phyloP scores from a whole-genome alignment of 2,113 vertebrate species.

The Motacilla alba region DNA sequence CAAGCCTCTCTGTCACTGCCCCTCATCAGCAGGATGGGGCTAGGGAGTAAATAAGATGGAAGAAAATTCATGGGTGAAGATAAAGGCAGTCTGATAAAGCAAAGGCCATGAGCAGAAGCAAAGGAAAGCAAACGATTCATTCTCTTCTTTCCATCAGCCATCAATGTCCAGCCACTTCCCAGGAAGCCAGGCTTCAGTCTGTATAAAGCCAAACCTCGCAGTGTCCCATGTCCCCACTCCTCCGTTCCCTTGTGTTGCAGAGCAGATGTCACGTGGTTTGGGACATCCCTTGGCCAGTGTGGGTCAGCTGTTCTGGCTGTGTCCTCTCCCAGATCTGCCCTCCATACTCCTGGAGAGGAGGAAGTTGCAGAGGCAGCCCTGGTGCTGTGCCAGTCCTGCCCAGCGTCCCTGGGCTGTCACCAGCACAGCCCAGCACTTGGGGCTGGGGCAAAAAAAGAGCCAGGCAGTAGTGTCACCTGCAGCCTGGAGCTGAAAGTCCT shows the following conservation, averaged over 20 bases:
- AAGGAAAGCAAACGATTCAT: neutral
- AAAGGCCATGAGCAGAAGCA: neutral
- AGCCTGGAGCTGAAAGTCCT: neutral
- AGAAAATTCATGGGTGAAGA: neutral
- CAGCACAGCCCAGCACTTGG: neutral
- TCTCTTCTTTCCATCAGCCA: neutral
- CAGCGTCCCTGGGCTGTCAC: neutral
- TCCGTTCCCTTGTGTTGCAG: neutral
- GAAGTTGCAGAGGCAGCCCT: neutral
- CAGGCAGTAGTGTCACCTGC: neutral
- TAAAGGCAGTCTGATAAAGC: neutral
- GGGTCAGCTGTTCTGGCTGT: neutral
- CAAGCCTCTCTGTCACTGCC: neutral
- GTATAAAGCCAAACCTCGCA: fast-evolving
- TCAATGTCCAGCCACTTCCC: neutral
- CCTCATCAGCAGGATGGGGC: neutral
- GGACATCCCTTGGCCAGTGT: neutral
- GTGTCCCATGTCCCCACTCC: neutral
- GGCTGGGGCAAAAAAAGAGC: neutral
- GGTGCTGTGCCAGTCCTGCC: neutral
- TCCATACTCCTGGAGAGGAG: neutral
- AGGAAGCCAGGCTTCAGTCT: neutral
- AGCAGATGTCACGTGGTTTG: neutral
- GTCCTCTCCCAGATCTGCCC: neutral
- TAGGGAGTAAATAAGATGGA: neutral